These are phyloP conservation scores for Agrochola lychnidis DNA, from an alignment of 2,888 invertebrate genomes.

Conservation along the genomic window DNA sequence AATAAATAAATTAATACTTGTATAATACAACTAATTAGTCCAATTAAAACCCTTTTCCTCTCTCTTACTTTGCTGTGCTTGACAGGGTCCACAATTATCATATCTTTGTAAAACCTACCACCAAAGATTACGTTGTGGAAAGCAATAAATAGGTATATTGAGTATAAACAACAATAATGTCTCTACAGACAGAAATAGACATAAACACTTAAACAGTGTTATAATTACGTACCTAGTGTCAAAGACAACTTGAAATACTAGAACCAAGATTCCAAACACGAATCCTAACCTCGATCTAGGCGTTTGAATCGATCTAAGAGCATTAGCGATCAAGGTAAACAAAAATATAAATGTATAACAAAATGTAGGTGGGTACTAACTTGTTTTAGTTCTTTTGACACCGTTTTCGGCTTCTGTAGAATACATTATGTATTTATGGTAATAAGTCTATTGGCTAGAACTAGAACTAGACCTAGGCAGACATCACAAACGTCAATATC, in stretches of 20 bases:
- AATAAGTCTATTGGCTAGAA: constrained; percentile 44
- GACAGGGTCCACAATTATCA: no score
- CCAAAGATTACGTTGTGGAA: no score
- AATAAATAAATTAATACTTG: no score
- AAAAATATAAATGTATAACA: constrained; percentile 39
- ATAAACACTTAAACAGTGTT: not conserved
- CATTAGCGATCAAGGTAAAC: constrained; percentile 61
- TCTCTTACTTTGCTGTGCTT: no score
- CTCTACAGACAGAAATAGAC: not conserved
- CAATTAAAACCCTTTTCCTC: no score
- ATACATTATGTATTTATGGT: constrained; percentile 56
- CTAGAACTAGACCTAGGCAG: constrained; percentile 52
- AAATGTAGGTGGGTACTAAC: constrained; percentile 12
- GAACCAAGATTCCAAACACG: constrained; percentile 34
- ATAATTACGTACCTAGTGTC: constrained; percentile 9
- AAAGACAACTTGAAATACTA: constrained; percentile 37
- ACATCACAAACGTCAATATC: constrained; percentile 47
- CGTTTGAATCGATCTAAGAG: constrained; percentile 48
- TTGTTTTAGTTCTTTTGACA: constrained; percentile 52
- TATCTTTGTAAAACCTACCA: no score
- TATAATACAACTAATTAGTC: no score
- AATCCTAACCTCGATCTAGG: constrained; percentile 62
- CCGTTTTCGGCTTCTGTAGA: constrained; percentile 50
- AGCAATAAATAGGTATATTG: no score
- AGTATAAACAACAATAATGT: not conserved